phyloP scores from a whole-genome alignment of 2,888 invertebrate species.

The Vanessa cardui region DNA sequence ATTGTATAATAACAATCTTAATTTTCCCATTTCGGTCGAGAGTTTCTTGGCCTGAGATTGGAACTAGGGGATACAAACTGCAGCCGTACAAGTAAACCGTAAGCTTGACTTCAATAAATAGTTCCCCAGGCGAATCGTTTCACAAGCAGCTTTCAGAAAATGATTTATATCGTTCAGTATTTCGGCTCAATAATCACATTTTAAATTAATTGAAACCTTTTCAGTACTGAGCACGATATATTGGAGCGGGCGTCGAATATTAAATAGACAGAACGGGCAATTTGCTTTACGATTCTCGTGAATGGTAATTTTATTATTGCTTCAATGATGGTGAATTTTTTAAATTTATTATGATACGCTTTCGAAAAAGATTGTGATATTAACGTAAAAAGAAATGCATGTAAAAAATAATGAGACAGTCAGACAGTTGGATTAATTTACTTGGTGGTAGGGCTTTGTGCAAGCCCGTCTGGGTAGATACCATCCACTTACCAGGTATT shows the following conservation, averaged over 20 bases:
- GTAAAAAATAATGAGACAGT: too few relatives aligned
- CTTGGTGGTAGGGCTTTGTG: too few relatives aligned
- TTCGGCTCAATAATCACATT: slow-evolving; percentile 52
- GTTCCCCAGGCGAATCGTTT: slow-evolving; percentile 42
- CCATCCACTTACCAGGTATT: too few relatives aligned
- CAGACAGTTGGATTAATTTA: too few relatives aligned
- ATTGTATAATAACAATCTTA: too few relatives aligned
- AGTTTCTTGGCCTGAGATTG: too few relatives aligned
- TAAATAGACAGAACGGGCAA: slow-evolving; percentile 50
- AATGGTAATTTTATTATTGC: slow-evolving; percentile 43
- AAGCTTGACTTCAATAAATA: slow-evolving; percentile 16
- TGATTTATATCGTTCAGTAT: slow-evolving; percentile 42
- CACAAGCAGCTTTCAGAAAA: slow-evolving; percentile 44
- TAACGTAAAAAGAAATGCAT: neutral
- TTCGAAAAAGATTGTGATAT: slow-evolving; percentile 3
- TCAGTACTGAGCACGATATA: slow-evolving; percentile 48
- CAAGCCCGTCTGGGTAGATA: too few relatives aligned
- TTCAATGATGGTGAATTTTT: slow-evolving; percentile 28
- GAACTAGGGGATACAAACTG: too few relatives aligned
- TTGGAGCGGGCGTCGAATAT: slow-evolving; percentile 45
- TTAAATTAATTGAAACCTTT: slow-evolving; percentile 54
- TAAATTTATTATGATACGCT: slow-evolving; percentile 19
- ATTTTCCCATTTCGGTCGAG: too few relatives aligned
- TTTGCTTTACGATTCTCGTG: slow-evolving; percentile 43
- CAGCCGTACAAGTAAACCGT: too few relatives aligned